Evolutionary conservation across 2,113 vertebrate species (phyloP).

Genomic region (Psilopogon haemacephalus): DNA sequence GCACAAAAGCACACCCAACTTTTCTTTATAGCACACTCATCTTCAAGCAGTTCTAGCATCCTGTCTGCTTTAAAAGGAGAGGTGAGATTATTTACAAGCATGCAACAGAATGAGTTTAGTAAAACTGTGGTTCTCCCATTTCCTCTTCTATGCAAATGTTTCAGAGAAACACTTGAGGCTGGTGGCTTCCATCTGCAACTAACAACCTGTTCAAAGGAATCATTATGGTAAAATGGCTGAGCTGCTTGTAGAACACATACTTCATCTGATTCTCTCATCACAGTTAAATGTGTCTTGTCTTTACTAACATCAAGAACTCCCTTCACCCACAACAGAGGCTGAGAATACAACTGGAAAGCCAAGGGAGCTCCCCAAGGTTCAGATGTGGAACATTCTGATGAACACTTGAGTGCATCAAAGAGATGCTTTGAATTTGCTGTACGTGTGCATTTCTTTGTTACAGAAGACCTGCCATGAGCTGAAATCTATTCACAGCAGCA

Average conservation of each 20-base stretch:
- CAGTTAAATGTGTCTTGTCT: neutral
- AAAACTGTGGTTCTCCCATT: neutral
- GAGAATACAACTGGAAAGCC: neutral
- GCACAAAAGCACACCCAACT: accelerated
- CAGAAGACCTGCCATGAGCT: neutral
- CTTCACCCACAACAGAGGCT: neutral
- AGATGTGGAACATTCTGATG: neutral
- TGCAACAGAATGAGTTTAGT: neutral
- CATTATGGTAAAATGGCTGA: neutral
- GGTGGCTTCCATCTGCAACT: neutral
- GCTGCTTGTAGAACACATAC: neutral
- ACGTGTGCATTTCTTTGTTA: neutral
- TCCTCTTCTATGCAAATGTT: neutral
- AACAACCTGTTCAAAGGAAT: neutral
- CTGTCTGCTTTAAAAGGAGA: neutral
- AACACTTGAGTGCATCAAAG: neutral
- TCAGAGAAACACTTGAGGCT: neutral
- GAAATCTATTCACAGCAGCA: neutral
- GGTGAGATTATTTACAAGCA: neutral
- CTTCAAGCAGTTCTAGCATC: neutral
- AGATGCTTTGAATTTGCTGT: neutral
- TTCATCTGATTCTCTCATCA: neutral
- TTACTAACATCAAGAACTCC: neutral
- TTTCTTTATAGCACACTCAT: neutral
- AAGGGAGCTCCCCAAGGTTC: neutral